These are phyloP conservation scores for Aleadryas rufinucha DNA, from an alignment of 2,113 vertebrate genomes.

Conservation along the genomic window DNA sequence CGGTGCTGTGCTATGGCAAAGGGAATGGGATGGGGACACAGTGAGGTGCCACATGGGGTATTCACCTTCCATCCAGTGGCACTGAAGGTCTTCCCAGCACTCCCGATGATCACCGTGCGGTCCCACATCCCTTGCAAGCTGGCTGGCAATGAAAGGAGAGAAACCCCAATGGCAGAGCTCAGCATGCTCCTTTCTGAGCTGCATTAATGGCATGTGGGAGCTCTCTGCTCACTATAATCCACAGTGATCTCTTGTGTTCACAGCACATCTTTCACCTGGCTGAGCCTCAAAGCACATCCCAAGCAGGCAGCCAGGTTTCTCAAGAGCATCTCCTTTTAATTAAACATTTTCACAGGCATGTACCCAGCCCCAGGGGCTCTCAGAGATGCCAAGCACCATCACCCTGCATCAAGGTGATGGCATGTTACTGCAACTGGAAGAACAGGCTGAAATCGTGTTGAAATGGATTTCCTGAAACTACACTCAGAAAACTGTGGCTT, in stretches of 20 bases:
- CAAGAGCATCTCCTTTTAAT: background rate
- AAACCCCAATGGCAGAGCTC: background rate
- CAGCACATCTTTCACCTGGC: background rate
- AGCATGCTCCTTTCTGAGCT: background rate
- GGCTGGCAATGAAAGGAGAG: constrained; percentile 70
- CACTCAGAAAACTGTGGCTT: background rate
- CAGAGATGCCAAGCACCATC: background rate
- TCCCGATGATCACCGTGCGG: constrained; percentile 85
- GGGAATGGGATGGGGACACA: background rate
- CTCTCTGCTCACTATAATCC: background rate
- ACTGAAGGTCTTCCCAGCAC: constrained; percentile 92
- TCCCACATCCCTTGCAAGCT: constrained; percentile 95
- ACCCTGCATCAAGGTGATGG: background rate
- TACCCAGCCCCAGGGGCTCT: background rate
- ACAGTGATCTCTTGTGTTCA: background rate
- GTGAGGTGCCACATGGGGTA: rapidly evolving
- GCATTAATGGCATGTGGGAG: background rate
- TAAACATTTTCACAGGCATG: background rate
- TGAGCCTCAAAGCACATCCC: background rate
- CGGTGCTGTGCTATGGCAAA: background rate
- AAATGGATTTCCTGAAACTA: background rate
- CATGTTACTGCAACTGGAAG: background rate
- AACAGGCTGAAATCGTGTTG: background rate
- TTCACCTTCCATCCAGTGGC: constrained; percentile 93
- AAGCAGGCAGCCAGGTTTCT: constrained; percentile 3